These are phyloP conservation scores for Epirrita christyi DNA, from an alignment of 2,888 invertebrate genomes.

Conservation along the genomic window DNA sequence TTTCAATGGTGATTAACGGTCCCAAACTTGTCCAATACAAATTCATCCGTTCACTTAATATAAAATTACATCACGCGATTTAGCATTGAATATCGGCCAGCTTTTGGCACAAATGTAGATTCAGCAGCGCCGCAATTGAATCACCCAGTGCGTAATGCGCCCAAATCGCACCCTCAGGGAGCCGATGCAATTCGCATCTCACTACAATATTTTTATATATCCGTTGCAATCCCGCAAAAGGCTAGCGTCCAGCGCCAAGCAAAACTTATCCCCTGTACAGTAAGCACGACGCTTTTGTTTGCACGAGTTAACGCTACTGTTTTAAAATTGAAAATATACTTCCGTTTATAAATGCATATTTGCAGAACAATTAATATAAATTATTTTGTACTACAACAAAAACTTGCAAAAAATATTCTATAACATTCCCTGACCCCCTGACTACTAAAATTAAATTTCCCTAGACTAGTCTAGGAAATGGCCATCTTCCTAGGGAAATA, in stretches of 20 bases:
- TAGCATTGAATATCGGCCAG: conserved; percentile 18
- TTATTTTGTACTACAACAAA: too few species aligned
- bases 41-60: too few species aligned
- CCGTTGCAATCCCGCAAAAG: conserved; percentile 56
- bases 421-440: too few species aligned
- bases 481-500: too few species aligned
- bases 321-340: conserved; percentile 29
- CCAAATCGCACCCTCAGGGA: conserved; percentile 60
- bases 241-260: conserved; percentile 50
- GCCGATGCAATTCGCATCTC: conserved; percentile 62
- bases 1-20: too few species aligned
- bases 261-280: conserved; percentile 55
- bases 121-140: conserved; percentile 27
- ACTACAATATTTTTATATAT: conserved; percentile 72
- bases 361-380: too few species aligned
- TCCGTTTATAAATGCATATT: background rate
- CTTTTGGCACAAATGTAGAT: conserved; percentile 22
- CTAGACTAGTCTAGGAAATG: too few species aligned
- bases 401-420: too few species aligned
- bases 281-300: conserved; percentile 48
- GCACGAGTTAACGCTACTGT: conserved; percentile 42
- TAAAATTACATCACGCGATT: conserved; percentile 3
- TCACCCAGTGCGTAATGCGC: conserved; percentile 47
- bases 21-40: too few species aligned
- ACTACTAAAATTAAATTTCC: too few species aligned